Percentiles rank a stretch among this genome's conserved stretches.
Conservation (phyloP, 2,888 invertebrate species). For the Pseudolycoriella hygida region DNA sequence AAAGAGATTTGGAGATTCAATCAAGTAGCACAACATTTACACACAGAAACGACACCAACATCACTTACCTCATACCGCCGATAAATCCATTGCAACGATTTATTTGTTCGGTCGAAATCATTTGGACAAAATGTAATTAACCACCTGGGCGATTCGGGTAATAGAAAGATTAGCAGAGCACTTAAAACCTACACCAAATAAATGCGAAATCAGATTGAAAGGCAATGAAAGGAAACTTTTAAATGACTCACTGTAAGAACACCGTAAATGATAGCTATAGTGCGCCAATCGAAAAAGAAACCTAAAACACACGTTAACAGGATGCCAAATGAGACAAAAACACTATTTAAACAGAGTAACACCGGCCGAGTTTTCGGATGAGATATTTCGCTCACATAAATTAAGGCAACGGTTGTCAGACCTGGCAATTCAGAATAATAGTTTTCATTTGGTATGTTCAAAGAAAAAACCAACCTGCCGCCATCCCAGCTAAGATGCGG, state of each 20-base stretch:
- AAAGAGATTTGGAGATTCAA: no score
- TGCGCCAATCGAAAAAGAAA: slow-evolving; percentile 32
- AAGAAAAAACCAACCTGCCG: slow-evolving; percentile 23
- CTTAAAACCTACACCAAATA: neutral
- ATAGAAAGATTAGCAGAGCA: slow-evolving; percentile 20
- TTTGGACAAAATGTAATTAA: slow-evolving; percentile 26
- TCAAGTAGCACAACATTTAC: no score
- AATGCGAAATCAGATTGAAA: slow-evolving; percentile 15
- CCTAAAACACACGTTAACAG: slow-evolving; percentile 33
- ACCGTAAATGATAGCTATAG: slow-evolving; percentile 30
- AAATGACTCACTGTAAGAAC: slow-evolving; percentile 17
- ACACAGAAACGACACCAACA: no score
- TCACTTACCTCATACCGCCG: slow-evolving; percentile 20
- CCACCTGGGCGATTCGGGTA: slow-evolving; percentile 42
- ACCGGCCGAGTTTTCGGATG: slow-evolving; percentile 35
- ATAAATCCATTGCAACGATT: slow-evolving; percentile 31
- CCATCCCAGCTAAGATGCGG: slow-evolving; percentile 33
- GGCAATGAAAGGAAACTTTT: no score
- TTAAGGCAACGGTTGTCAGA: slow-evolving; percentile 32
- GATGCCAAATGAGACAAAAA: slow-evolving; percentile 39
- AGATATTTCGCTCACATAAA: slow-evolving; percentile 39
- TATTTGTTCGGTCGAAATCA: slow-evolving; percentile 21
- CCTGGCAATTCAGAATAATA: slow-evolving; percentile 19
- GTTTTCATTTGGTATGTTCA: neutral
- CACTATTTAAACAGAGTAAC: slow-evolving; percentile 36